phyloP scores from a whole-genome alignment of 2,888 invertebrate species.

The Lomographa bimaculata region DNA sequence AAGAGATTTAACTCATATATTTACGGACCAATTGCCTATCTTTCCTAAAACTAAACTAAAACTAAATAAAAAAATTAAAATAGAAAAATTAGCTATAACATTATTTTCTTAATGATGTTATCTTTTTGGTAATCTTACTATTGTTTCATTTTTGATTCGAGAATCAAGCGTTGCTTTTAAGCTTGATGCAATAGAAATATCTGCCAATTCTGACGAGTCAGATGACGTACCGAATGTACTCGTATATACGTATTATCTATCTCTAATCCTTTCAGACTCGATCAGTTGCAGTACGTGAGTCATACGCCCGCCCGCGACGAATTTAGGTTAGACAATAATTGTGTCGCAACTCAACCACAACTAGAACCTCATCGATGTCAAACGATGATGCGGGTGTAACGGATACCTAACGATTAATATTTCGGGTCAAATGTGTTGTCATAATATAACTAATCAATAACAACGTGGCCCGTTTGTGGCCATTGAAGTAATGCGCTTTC shows the following conservation, averaged over 20 bases:
- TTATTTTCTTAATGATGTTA: too few species aligned
- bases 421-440: constrained; percentile 42
- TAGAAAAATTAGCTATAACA: too few species aligned
- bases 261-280: constrained; percentile 12
- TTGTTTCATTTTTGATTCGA: too few species aligned
- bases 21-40: too few species aligned
- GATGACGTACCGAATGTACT: constrained; percentile 19
- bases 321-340: constrained; percentile 58
- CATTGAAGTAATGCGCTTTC: constrained; percentile 18
- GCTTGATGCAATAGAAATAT: too few species aligned
- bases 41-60: too few species aligned
- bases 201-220: constrained; percentile 16
- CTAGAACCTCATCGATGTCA: constrained; percentile 53
- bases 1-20: too few species aligned
- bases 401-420: constrained; percentile 44
- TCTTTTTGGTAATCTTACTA: too few species aligned
- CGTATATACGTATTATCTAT: too few species aligned
- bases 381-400: constrained; percentile 58
- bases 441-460: constrained; percentile 34
- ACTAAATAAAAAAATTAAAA: too few species aligned
- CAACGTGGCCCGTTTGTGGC: too few species aligned
- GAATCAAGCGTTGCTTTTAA: too few species aligned
- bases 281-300: constrained; percentile 39
- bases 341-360: constrained; percentile 52
- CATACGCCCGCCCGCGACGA: constrained; percentile 51